phyloP scores from a whole-genome alignment of 2,113 vertebrate genomes.

The Parotia lawesii region DNA sequence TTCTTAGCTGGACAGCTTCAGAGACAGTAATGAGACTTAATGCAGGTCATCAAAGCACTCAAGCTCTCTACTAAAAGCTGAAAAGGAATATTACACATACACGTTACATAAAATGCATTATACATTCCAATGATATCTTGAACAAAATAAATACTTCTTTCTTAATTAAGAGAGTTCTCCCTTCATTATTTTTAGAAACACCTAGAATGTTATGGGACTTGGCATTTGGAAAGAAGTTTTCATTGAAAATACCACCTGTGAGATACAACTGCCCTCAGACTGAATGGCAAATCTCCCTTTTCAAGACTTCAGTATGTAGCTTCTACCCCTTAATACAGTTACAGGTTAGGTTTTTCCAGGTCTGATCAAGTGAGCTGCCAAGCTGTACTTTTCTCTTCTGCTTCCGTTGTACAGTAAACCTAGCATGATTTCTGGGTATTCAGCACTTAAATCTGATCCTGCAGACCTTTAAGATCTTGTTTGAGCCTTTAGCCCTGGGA shows the following conservation, averaged over 20 bases:
- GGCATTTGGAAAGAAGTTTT: background rate
- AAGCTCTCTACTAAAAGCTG: background rate
- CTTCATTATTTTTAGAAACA: background rate
- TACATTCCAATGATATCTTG: background rate
- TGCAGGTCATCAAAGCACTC: background rate
- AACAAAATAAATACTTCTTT: background rate
- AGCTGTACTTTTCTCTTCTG: background rate
- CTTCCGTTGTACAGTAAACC: background rate
- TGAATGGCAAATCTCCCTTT: background rate
- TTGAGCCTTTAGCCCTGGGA: background rate
- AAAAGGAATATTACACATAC: background rate
- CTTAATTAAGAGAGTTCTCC: background rate
- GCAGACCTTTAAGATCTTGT: background rate
- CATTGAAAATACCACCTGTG: background rate
- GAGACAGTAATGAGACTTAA: background rate
- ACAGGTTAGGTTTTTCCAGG: rapidly evolving
- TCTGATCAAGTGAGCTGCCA: background rate
- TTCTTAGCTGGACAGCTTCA: background rate
- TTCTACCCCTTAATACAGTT: background rate
- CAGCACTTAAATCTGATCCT: background rate
- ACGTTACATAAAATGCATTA: background rate
- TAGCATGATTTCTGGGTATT: background rate
- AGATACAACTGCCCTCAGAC: background rate
- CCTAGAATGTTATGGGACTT: background rate
- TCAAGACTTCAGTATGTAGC: background rate